Evolutionary conservation across 1,140 invertebrate genomes (phyloP).

Genomic region (Trichonephila clavipes): DNA sequence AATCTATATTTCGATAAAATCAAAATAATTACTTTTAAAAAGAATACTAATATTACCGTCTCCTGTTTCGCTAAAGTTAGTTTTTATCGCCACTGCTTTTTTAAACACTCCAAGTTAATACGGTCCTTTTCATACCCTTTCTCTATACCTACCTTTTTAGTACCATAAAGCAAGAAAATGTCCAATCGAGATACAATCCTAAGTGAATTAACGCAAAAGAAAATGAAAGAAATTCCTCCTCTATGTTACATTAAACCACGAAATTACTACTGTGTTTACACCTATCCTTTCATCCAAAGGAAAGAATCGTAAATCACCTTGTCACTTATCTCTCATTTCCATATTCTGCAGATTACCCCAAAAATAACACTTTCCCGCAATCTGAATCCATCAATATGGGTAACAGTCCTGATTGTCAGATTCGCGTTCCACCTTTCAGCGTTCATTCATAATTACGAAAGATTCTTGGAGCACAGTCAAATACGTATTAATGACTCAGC

Average conservation of each 20-base stretch:
- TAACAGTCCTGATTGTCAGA: conserved; percentile 40
- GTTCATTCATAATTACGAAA: conserved; percentile 20
- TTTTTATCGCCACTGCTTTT: too few relatives aligned
- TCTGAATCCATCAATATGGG: conserved; percentile 2
- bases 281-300: background rate
- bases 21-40: too few relatives aligned
- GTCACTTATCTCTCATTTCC: conserved; percentile 5
- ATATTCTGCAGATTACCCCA: conserved; percentile 2
- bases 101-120: too few relatives aligned
- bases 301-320: background rate
- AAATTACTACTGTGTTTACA: background rate
- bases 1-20: too few relatives aligned
- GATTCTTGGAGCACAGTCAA: background rate
- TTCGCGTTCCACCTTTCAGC: background rate
- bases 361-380: conserved; percentile 27
- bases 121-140: too few relatives aligned
- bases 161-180: too few relatives aligned
- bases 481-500: conserved; percentile 47
- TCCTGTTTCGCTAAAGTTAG: too few relatives aligned
- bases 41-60: too few relatives aligned
- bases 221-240: background rate
- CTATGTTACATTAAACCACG: background rate
- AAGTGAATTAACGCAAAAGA: too few relatives aligned
- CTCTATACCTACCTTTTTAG: too few relatives aligned
- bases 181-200: too few relatives aligned